Evolutionary conservation across 2,797 vertebrate genomes (phyloP).

Genomic region (Argyrosomus regius): DNA sequence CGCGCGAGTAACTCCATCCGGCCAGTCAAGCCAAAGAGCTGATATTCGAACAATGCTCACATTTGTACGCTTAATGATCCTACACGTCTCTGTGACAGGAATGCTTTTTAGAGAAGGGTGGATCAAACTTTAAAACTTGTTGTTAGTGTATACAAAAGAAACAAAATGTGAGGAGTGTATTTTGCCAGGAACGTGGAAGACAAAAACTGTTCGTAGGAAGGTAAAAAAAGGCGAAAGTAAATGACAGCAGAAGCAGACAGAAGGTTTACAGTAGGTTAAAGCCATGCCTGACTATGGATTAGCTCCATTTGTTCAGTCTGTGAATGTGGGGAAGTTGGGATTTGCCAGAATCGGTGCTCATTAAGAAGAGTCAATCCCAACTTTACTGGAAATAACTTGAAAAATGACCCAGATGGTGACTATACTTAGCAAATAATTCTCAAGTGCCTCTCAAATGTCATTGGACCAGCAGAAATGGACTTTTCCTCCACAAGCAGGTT

Average conservation of each 20-base stretch:
- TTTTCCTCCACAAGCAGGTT: conserved; percentile 50
- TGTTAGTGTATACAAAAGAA: neutral
- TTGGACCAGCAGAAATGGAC: conserved; percentile 27
- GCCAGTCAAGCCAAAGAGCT: neutral
- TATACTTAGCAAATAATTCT: conserved; percentile 46
- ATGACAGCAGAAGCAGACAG: neutral
- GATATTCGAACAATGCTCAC: neutral
- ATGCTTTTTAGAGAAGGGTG: neutral
- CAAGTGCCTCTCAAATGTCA: conserved; percentile 16
- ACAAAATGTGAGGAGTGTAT: neutral
- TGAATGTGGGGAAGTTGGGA: neutral
- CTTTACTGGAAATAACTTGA: conserved; percentile 11
- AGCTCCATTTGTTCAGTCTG: conserved; percentile 3
- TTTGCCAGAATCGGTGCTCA: conserved; percentile 2
- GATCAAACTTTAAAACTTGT: neutral
- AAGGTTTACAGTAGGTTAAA: neutral
- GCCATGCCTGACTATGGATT: neutral
- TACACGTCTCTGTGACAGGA: neutral
- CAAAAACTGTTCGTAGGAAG: neutral
- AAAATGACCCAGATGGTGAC: conserved; percentile 48
- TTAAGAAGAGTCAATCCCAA: neutral
- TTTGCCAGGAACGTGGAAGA: neutral
- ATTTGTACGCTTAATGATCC: neutral
- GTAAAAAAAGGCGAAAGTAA: neutral
- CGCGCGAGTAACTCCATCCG: conserved; percentile 26